Conservation (phyloP, 2,113 vertebrate genomes). For the Ptilonorhynchus violaceus region DNA sequence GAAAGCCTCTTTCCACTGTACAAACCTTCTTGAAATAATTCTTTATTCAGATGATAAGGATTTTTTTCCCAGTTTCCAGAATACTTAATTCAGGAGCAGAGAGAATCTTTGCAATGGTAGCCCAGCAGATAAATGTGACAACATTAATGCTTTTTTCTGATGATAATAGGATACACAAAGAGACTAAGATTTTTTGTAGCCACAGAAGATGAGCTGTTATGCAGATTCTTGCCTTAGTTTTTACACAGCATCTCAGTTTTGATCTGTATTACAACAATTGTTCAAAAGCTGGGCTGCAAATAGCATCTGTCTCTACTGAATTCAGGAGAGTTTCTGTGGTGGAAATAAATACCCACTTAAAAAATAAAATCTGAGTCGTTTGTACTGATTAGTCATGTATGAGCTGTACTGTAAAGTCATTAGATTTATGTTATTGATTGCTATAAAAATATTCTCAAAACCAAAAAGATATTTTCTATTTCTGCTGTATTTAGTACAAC, state of each 20-base stretch:
- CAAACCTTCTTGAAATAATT: not conserved
- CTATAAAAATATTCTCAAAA: not conserved
- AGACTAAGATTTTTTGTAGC: not conserved
- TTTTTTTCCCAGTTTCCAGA: not conserved
- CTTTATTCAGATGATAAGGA: not conserved
- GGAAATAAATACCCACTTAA: not conserved
- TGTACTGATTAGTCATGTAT: not conserved
- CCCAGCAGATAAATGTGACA: not conserved
- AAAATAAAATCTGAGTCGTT: not conserved
- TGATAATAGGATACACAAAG: not conserved
- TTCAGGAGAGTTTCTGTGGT: not conserved
- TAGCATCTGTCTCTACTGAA: not conserved
- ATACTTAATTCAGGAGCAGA: not conserved
- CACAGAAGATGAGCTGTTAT: not conserved
- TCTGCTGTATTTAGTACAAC: not conserved
- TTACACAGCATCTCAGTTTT: not conserved
- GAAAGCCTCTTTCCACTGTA: not conserved
- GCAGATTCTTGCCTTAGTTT: not conserved
- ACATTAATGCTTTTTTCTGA: not conserved
- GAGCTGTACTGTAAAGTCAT: not conserved
- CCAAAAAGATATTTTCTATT: not conserved
- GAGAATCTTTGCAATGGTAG: not conserved
- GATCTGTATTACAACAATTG: not conserved
- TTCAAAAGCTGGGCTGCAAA: not conserved
- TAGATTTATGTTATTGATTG: not conserved